Evolutionary conservation across 1,140 invertebrate species (phyloP), one percentile per base, ranked within the genome.

Genomic region (Bombus breviceps): DNA sequence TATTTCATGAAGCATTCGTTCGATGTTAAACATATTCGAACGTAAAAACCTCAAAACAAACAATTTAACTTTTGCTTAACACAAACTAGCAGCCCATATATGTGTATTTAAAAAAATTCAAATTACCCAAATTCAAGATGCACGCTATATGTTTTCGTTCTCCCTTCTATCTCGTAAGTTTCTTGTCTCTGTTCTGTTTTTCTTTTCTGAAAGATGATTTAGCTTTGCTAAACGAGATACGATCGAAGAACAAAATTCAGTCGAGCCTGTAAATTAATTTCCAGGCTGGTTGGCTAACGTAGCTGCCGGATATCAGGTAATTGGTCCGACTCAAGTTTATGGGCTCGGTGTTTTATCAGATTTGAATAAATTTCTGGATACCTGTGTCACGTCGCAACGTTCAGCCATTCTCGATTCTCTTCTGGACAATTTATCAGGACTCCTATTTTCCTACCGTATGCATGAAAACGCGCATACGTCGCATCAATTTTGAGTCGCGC

Each of bases 291-390:
- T n/a, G 28, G 43, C 34, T 76, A 73, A 73, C 39, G 72, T 66
- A 68, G 53, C 74, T 25, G 2, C n/a, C 18, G 43, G 62, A 83
- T 64, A 77, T 57, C 81, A 34, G 57, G 81, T 76, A 83, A 76
- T 83, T 75, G 81, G 62, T 68, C 39, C 34, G 73, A 74, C 32
- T 83, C 34, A 41, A 41, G 73, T 83, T 83, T 77, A 77, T 34
- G 73, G 34, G 10, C 39, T 57, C 81, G 43, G 18, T 69, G 47
- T 83, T 83, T 83, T 68, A 83, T 83, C 81, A 77, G 73, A 77
- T 83, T 77, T 32, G 81, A 77, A 83, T 83, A 83, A 83, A 77
- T 83, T 66, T 83, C 34, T 0, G 62, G 28, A 69, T 43, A 39
- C 72, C 43, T 47, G 53, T 22, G 34, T 37, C n/a, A 22, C 25